A percentile compares a stretch with the other conserved stretches of the same genome.
phyloP scores from a whole-genome alignment of 1,140 invertebrate species.

The Drosophila lacteicornis region DNA sequence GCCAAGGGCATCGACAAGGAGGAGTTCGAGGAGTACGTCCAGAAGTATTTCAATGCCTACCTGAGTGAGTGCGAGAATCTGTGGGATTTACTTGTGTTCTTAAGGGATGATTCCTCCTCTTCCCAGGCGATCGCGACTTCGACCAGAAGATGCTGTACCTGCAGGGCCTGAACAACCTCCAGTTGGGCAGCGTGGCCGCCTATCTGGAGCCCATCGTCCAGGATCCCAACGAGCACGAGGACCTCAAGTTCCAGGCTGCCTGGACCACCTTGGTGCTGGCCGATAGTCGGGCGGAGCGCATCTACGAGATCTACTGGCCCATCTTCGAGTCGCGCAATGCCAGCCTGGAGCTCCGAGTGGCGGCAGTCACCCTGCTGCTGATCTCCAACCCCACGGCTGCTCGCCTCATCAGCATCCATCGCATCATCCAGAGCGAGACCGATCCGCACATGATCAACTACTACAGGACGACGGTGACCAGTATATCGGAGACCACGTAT shows the following conservation, averaged over 20 bases:
- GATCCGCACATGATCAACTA: conserved; percentile 89
- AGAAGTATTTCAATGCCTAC: conserved; percentile 87
- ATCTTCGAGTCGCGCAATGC: conserved; percentile 89
- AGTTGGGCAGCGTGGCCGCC: conserved; percentile 87
- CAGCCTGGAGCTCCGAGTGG: conserved; percentile 88
- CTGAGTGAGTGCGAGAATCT: conserved; percentile 62
- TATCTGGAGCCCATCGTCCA: conserved; percentile 87
- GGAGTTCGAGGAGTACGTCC: conserved; percentile 89
- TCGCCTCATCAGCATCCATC: conserved; percentile 89
- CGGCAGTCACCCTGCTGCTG: conserved; percentile 88
- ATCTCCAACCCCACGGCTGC: conserved; percentile 87
- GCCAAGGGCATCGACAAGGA: conserved; percentile 86
- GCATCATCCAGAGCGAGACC: conserved; percentile 88
- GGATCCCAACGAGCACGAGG: conserved; percentile 85
- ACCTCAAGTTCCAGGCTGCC: conserved; percentile 87
- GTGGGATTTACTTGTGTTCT: background rate
- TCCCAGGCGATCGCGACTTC: conserved; percentile 87
- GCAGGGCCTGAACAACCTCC: conserved; percentile 88
- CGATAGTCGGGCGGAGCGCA: conserved; percentile 86
- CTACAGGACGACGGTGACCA: conserved; percentile 90
- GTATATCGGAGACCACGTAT: conserved; percentile 88
- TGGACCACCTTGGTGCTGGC: conserved; percentile 87
- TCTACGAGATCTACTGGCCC: conserved; percentile 88
- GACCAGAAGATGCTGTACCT: conserved; percentile 89
- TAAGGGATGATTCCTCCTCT: background rate